Conservation (phyloP, 1,140 invertebrate genomes). For the Mya arenaria region DNA sequence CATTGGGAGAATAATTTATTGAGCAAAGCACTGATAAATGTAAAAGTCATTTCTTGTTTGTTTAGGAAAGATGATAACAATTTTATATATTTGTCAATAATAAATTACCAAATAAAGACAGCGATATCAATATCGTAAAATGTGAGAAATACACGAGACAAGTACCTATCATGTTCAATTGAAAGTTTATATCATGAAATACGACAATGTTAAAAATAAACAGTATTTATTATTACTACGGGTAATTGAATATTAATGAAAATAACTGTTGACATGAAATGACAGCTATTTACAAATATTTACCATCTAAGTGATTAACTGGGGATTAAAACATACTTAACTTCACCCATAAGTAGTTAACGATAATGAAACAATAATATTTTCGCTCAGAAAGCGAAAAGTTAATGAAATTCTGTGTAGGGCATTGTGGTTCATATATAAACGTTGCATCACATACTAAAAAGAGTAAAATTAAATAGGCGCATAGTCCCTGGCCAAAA, state of each 20-base stretch:
- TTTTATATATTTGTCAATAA: slow-evolving; percentile 31
- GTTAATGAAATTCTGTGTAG: no score
- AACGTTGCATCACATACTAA: no score
- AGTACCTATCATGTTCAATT: not conserved
- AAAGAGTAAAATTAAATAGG: no score
- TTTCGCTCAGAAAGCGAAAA: no score
- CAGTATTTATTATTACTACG: not conserved
- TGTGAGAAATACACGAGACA: not conserved
- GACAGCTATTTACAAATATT: not conserved
- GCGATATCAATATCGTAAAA: slow-evolving; percentile 2
- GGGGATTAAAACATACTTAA: no score
- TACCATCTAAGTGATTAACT: not conserved
- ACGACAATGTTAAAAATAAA: slow-evolving; percentile 18
- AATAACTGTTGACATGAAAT: not conserved
- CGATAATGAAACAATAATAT: no score
- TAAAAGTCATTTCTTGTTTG: slow-evolving; percentile 34
- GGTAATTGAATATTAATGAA: not conserved
- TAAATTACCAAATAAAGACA: slow-evolving; percentile 20
- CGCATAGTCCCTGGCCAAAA: no score
- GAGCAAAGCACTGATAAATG: not conserved
- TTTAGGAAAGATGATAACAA: slow-evolving; percentile 4
- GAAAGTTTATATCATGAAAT: not conserved
- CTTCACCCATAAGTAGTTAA: no score
- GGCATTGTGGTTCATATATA: no score
- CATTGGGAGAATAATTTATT: no score